Conservation (phyloP, 2,888 invertebrate genomes). For the Marasmarcha lunaedactyla region DNA sequence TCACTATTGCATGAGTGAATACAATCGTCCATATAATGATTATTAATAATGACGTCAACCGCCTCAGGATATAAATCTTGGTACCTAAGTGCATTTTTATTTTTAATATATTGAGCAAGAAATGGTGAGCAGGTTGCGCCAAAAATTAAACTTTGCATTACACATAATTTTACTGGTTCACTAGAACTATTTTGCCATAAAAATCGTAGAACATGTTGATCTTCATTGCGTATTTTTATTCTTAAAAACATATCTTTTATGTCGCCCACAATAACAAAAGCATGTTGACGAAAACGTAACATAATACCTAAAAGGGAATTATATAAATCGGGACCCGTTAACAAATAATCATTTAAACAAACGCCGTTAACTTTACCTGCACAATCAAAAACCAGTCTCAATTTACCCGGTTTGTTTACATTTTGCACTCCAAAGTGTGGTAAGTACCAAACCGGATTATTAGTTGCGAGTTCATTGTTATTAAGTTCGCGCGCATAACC, state of each 20-base stretch:
- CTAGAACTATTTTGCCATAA: no score
- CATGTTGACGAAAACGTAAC: constrained; percentile 14
- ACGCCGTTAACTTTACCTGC: constrained; percentile 13
- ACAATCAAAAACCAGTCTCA: constrained; percentile 15
- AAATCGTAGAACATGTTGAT: constrained; percentile 15
- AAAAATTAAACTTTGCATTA: no score
- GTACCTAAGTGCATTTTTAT: no score
- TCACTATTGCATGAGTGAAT: no score
- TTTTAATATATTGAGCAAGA: no score
- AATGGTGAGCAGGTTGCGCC: no score
- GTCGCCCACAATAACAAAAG: constrained; percentile 10
- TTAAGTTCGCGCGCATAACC: constrained; percentile 15
- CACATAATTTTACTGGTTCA: no score
- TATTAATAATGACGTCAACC: no score
- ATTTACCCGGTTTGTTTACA: constrained; percentile 14
- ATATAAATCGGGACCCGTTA: constrained; percentile 15
- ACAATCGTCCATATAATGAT: no score
- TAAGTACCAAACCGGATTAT: constrained; percentile 13
- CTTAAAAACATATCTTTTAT: constrained; percentile 15
- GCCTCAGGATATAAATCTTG: no score
- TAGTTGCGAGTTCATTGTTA: constrained; percentile 10
- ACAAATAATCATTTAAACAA: constrained; percentile 11
- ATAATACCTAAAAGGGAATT: constrained; percentile 16
- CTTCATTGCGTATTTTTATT: constrained; percentile 13
- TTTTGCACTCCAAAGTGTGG: constrained; percentile 16